These are phyloP conservation scores for Electrophaes corylata DNA, from an alignment of 2,888 invertebrate species.

Conservation along the genomic window DNA sequence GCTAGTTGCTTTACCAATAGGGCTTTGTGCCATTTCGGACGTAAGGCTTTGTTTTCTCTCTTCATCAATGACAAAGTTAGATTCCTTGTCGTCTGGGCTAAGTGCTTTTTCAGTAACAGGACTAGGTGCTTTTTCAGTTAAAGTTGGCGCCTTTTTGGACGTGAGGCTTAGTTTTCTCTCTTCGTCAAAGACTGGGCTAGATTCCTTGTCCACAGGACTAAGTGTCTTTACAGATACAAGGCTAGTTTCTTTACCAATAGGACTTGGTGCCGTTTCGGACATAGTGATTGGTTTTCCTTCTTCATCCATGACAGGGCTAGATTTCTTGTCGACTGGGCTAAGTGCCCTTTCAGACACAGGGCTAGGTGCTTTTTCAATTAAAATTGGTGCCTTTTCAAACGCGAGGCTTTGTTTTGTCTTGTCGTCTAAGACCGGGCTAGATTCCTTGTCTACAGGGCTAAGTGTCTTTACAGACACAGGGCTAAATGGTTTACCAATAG, in stretches of 20 bases:
- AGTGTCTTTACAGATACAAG: background rate
- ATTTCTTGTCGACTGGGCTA: slow-evolving; percentile 4
- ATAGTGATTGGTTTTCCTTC: slow-evolving; percentile 4
- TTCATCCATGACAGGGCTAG: slow-evolving; percentile 20
- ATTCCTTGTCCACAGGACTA: background rate
- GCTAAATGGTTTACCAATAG: slow-evolving; percentile 13
- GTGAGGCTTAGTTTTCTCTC: slow-evolving; percentile 26
- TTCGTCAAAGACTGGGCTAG: background rate
- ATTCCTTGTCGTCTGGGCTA: background rate
- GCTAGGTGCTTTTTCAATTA: background rate
- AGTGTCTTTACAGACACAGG: slow-evolving; percentile 18
- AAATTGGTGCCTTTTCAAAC: background rate
- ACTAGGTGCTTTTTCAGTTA: slow-evolving; percentile 19
- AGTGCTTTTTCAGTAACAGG: background rate
- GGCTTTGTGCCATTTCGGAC: background rate
- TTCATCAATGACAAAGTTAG: background rate
- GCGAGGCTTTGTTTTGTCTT: slow-evolving; percentile 17
- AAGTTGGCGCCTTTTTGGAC: background rate
- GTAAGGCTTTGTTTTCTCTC: slow-evolving; percentile 26
- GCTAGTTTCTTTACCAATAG: too few species aligned
- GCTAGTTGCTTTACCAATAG: slow-evolving; percentile 18
- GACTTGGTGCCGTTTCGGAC: background rate
- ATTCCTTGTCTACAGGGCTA: slow-evolving; percentile 18
- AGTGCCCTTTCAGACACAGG: background rate
- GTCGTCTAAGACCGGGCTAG: slow-evolving; percentile 3